These are phyloP conservation scores for Embiotoca jacksoni DNA, from an alignment of 2,113 vertebrate genomes.

Conservation along the genomic window DNA sequence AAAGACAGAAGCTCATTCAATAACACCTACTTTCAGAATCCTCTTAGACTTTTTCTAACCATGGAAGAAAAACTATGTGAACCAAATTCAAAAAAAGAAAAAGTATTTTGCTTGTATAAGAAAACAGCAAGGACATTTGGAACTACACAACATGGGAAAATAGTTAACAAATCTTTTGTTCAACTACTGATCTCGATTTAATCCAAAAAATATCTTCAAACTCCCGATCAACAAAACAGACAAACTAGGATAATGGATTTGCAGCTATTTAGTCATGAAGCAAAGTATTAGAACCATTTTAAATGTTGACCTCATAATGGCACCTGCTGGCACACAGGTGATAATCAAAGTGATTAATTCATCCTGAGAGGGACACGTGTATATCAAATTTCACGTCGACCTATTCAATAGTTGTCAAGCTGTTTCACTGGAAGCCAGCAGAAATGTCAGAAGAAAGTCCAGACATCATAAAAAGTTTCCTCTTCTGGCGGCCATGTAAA, in stretches of 20 bases:
- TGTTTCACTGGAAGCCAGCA: neutral
- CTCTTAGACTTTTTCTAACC: neutral
- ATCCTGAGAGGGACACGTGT: neutral
- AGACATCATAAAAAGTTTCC: neutral
- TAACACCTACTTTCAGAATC: too few species aligned
- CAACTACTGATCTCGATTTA: slow-evolving; percentile 4
- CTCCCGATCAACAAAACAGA: too few species aligned
- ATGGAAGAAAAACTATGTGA: neutral
- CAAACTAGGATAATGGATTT: too few species aligned
- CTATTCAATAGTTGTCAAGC: neutral
- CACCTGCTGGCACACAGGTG: too few species aligned
- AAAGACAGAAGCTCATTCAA: neutral
- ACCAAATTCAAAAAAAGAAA: too few species aligned
- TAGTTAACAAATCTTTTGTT: neutral
- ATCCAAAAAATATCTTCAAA: neutral
- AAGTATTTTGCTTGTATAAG: too few species aligned
- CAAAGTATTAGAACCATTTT: too few species aligned
- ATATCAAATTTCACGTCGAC: neutral
- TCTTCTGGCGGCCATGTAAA: neutral
- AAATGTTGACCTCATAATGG: too few species aligned
- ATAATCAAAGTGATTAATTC: too few species aligned
- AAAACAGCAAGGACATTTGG: neutral
- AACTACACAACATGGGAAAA: neutral
- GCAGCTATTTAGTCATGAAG: too few species aligned
- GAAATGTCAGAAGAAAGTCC: neutral